Evolutionary conservation across 2,888 invertebrate species (phyloP), one percentile per base, ranked within the genome.

Genomic region (Tipula unca): DNA sequence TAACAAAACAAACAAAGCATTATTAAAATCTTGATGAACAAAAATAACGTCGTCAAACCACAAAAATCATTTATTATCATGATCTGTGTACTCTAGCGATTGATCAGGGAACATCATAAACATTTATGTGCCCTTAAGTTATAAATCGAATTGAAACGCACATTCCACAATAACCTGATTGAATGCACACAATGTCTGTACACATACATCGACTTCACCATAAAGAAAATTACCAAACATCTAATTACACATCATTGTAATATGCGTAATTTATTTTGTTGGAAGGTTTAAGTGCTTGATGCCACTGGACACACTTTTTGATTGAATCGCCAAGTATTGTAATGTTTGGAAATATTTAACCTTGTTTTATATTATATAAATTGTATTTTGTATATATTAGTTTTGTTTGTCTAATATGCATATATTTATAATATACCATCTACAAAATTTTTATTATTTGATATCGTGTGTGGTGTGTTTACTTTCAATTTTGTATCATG

Each of bases 291-390:
- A 69, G 69, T 69, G 25, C 69, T 69, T 25, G 69, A 25, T 25
- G 25, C 69, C 69, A 69, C 25, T 25, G 69, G 25, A 69, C 69
- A 69, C 25, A 20, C 3, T 3, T 54, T 54, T 54, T 54, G 17
- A 54, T 54, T 54, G 48, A 54, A 54, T 69, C 69, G 69, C 25
- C 25, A 25, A 69, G n/a, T 48, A 48, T 48, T 48, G n/a, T n/a
- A 48, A 48, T 48, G 69, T 69, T 69, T 69, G 10, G 25, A 20
- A 69, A 69, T 25, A 69, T 69, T 54, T 69, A 69, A 69, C 69
- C 69, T 69, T 69, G 69, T 69, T 69, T 69, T 69, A 69, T 69
- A 69, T 69, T 69, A 69, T 69, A 69, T 69, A 69, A 69, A 69
- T 69, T 69, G 69, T 69, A 69, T 69, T 25, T 69, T 69, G 69